Evolutionary conservation across 23 tunicate genomes (phyloP).

Genomic region (Halocynthia aurantium): DNA sequence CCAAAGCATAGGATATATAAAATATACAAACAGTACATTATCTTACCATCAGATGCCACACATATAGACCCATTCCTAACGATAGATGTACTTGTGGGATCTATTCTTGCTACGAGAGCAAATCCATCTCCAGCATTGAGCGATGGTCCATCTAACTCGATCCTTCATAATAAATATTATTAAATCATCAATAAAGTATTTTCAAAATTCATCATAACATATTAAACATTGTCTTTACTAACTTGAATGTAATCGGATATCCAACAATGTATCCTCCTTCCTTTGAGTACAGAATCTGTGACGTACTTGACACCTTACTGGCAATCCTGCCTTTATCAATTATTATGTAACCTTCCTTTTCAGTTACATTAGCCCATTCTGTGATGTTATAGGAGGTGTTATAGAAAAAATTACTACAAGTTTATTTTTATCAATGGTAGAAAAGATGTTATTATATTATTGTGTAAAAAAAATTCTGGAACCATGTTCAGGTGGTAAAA

Average conservation of each 20-base stretch:
- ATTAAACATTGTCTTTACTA: not conserved
- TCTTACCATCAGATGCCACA: constrained; percentile 18
- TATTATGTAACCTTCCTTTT: constrained; percentile 29
- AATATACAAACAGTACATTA: too few species aligned
- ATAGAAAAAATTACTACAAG: too few species aligned
- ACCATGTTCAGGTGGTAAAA: not conserved
- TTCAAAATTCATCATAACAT: not conserved
- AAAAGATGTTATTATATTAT: too few species aligned
- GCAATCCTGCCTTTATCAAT: constrained; percentile 41
- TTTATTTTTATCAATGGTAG: too few species aligned
- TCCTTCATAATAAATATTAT: not conserved
- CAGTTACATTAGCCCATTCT: constrained; percentile 50
- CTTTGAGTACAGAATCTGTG: constrained; percentile 52
- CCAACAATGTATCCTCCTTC: constrained; percentile 43
- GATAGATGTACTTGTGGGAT: constrained; percentile 6
- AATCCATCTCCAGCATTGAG: constrained; percentile 20
- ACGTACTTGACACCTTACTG: constrained; percentile 20
- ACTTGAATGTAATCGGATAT: constrained; percentile 53
- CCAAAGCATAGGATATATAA: too few species aligned
- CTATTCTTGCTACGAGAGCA: constrained; percentile 14
- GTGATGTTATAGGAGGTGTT: not conserved
- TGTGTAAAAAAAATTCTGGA: too few species aligned
- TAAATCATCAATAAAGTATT: not conserved
- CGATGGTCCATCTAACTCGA: constrained; percentile 71
- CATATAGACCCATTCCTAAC: constrained; percentile 12